phyloP scores from a whole-genome alignment of 2,888 invertebrate genomes.

The Drosophila prostipennis region DNA sequence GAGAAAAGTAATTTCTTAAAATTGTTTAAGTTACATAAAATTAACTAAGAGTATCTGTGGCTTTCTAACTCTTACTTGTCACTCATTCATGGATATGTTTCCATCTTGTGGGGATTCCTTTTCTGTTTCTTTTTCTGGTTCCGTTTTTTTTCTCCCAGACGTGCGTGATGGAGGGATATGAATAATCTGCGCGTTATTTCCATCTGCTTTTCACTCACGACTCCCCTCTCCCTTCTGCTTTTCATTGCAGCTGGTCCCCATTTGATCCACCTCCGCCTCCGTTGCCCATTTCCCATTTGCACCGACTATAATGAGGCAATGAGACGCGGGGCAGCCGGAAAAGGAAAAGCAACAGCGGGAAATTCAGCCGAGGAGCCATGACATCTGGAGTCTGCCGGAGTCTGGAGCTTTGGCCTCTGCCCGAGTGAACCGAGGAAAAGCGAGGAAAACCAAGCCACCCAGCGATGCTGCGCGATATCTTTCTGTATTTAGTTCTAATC shows the following conservation, averaged over 20 bases:
- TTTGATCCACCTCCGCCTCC: constrained; percentile 30
- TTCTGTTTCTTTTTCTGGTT: background rate
- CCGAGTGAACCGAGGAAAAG: constrained; percentile 10
- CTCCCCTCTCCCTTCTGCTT: constrained; percentile 13
- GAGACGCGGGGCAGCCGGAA: constrained; percentile 42
- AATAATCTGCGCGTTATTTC: constrained; percentile 50
- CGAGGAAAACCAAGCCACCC: background rate
- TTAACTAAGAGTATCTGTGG: background rate
- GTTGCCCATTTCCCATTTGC: constrained; percentile 33
- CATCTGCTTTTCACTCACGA: constrained; percentile 30
- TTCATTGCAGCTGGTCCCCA: constrained; percentile 51
- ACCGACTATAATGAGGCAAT: constrained; percentile 61
- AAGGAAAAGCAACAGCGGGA: constrained; percentile 28
- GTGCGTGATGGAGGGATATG: constrained; percentile 29
- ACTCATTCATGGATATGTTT: constrained; percentile 4
- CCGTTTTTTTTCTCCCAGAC: constrained; percentile 1
- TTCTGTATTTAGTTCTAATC: constrained; percentile 83
- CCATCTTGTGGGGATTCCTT: constrained; percentile 8
- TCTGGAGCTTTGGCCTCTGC: constrained; percentile 41
- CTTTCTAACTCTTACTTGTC: background rate
- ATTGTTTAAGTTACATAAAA: too few species aligned
- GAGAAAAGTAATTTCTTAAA: too few species aligned
- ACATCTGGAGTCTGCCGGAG: constrained; percentile 46
- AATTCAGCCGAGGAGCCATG: constrained; percentile 33
- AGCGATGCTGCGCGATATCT: constrained; percentile 83